Conservation (phyloP, 2,797 vertebrate species). For the Discoglossus pictus region DNA sequence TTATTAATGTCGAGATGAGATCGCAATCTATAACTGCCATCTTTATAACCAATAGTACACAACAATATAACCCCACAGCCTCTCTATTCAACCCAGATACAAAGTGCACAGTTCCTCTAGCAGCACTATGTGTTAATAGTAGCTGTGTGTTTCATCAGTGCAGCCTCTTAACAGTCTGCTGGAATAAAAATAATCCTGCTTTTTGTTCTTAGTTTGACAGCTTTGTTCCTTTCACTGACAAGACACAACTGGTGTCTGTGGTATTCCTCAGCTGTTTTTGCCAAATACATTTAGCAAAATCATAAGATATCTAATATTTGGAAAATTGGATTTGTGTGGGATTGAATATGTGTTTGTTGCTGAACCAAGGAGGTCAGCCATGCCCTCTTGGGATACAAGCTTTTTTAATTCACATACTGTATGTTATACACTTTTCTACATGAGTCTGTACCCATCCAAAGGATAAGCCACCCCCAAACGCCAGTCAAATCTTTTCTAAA, state of each 20-base stretch:
- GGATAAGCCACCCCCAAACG: no score
- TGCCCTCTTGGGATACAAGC: no score
- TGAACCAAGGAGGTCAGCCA: no score
- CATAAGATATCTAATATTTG: background rate
- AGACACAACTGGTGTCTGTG: constrained; percentile 29
- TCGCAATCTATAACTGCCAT: no score
- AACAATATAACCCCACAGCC: background rate
- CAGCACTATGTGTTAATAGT: background rate
- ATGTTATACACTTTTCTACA: no score
- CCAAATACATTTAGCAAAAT: constrained; percentile 4
- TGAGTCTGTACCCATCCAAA: no score
- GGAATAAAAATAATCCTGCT: constrained; percentile 7
- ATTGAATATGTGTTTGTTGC: no score
- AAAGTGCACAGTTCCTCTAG: background rate
- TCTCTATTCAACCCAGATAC: background rate
- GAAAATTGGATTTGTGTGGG: no score
- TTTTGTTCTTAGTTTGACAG: constrained; percentile 20
- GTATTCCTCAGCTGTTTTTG: constrained; percentile 23
- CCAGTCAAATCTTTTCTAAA: no score
- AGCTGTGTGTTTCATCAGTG: constrained; percentile 2
- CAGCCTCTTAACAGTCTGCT: constrained; percentile 14
- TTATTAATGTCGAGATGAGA: background rate
- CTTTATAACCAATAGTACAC: no score
- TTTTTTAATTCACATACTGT: no score
- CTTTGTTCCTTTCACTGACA: constrained; percentile 27